phyloP scores from a whole-genome alignment of 2,888 invertebrate genomes.

The Pristionchus japonicus region DNA sequence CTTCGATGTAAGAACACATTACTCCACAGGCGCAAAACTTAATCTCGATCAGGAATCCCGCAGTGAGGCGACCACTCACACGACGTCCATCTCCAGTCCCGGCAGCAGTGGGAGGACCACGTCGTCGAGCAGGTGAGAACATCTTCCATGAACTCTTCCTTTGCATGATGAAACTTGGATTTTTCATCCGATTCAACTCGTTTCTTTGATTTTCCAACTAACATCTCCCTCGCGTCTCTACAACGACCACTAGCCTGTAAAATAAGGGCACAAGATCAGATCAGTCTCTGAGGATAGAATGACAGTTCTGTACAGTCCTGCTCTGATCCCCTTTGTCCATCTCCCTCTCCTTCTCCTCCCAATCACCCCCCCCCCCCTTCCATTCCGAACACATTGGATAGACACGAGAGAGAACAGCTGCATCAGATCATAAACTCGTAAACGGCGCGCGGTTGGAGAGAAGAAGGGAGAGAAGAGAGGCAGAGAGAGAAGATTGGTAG shows the following conservation, averaged over 20 bases:
- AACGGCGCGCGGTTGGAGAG: not conserved
- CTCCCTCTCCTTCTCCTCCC: not conserved
- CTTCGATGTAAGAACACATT: too few species aligned
- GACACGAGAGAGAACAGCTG: conserved; percentile 6
- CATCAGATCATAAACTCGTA: conserved; percentile 46
- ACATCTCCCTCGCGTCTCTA: not conserved
- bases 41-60: not conserved
- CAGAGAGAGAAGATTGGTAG: conserved; percentile 10
- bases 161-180: too few species aligned
- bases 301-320: not conserved
- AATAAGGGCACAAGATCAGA: too few species aligned
- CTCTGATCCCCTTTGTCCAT: not conserved
- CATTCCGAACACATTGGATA: conserved; percentile 2
- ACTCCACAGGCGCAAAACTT: not conserved
- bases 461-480: not conserved
- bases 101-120: not conserved
- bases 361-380: not conserved
- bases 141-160: not conserved
- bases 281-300: not conserved
- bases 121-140: not conserved
- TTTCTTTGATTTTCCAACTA: too few species aligned
- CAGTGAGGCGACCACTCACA: conserved; percentile 28
- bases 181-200: too few species aligned
- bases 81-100: conserved; percentile 24
- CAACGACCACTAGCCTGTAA: too few species aligned